Conservation (phyloP, 2,797 vertebrate species). For the Microchirus variegatus region DNA sequence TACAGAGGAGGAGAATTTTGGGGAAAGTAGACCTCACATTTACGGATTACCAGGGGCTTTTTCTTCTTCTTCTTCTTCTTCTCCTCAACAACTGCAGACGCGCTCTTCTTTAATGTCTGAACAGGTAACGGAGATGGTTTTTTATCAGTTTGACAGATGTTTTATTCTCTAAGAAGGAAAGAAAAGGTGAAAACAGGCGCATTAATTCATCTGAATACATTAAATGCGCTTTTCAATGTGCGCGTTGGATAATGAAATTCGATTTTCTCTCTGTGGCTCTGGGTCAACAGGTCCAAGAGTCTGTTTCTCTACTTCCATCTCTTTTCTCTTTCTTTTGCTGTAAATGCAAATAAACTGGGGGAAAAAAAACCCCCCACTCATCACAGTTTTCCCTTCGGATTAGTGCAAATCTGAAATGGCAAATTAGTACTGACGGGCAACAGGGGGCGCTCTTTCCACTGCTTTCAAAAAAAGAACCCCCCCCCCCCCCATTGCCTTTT, state of each 20-base stretch:
- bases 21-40: slow-evolving; percentile 36
- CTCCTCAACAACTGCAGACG: slow-evolving; percentile 32
- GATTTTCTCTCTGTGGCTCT: slow-evolving; percentile 24
- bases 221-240: slow-evolving; percentile 6
- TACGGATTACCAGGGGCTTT: slow-evolving; percentile 51
- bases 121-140: slow-evolving; percentile 62
- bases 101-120: slow-evolving; percentile 73
- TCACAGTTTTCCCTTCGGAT: background rate
- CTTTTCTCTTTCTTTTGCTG: background rate
- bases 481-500: background rate
- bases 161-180: no score
- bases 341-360: background rate
- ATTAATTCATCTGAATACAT: slow-evolving; percentile 10
- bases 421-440: slow-evolving; percentile 14
- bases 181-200: no score
- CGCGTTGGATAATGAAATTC: slow-evolving; percentile 18
- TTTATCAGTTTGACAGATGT: no score
- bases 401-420: background rate
- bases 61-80: slow-evolving; percentile 55
- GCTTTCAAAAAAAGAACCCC: slow-evolving; percentile 8
- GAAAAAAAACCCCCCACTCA: background rate
- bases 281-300: slow-evolving; percentile 56
- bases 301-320: background rate
- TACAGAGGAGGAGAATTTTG: slow-evolving; percentile 26
- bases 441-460: slow-evolving; percentile 57